Base-by-base conservation (phyloP, 2,797 vertebrate genomes). In the Nyctibius grandis region DNA sequence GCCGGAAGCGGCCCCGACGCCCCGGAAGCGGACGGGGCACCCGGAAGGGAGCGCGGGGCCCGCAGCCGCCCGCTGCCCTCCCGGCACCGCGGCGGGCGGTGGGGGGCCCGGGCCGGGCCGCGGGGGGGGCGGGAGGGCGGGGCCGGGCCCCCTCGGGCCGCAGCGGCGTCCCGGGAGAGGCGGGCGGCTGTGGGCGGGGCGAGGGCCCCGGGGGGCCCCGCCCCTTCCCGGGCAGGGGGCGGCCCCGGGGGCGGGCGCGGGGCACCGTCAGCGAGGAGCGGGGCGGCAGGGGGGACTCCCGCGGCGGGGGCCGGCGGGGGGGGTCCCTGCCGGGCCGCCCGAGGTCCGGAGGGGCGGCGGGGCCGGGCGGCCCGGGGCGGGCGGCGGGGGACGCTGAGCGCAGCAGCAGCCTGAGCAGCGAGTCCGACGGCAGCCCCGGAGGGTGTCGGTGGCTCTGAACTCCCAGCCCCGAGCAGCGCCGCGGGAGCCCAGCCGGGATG, bases 401-500 rank as follows among this genome's bases (percentile, higher is more conserved):
- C 53, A 36, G 34, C 15, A 34, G 16, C 11, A 15, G 82, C 6
- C 33, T 3, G 15, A 44, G 42, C 75, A 29, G 40, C 31, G 17
- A 15, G 26, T 42, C 67, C 0, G 0, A 9, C 40, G 8, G 33
- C 54, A 73, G 53, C 12, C 1, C 53, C 53, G 7, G 8, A 2
- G 23, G 8, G 3, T 5, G 19, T 13, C 17, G 3, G 29, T 9
- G 25, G 38, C 53, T 38, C 45, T 23, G 6, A 77, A 21, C 20
- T 18, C n/a, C 38, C 50, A 60, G 14, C 13, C 33, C 36, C 0
- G 0, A 12, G 23, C 54, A 29, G 28, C 19, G 34, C 40, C 2
- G 5, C 23, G 33, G 47, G 67, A 67, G 23, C 42, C 17, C 34
- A 36, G 61, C 53, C 21, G 14, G 19, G 50, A 38, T 15, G 17